Percentiles rank a stretch among this genome's conserved stretches.
Conservation (phyloP, 2,113 vertebrate species). For the Scortum barcoo region DNA sequence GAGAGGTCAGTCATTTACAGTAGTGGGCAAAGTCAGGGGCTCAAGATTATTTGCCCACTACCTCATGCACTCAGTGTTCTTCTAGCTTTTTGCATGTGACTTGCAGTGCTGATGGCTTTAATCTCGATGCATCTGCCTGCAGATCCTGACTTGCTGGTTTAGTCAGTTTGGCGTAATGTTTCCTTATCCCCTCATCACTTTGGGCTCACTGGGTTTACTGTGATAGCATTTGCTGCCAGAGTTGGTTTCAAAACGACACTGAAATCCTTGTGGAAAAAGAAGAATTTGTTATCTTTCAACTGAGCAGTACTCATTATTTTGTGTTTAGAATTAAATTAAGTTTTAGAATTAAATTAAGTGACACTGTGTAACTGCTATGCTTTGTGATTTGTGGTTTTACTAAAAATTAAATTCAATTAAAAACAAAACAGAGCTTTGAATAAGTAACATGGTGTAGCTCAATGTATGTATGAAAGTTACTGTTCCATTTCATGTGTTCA, state of each 20-base stretch:
- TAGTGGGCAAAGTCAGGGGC: neutral
- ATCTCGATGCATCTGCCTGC: conserved; percentile 30
- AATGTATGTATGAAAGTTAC: conserved; percentile 7
- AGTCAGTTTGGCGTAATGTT: conserved; percentile 53
- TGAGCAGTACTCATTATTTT: neutral
- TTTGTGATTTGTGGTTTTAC: neutral
- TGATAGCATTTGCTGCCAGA: neutral
- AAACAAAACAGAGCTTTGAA: neutral
- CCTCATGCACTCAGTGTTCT: neutral
- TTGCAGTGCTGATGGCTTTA: neutral
- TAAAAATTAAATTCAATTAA: neutral
- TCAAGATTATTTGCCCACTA: neutral
- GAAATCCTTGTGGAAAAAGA: neutral
- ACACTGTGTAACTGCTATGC: neutral
- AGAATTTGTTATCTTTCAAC: neutral
- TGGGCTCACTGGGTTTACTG: conserved; percentile 21
- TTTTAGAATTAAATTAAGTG: neutral
- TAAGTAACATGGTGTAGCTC: neutral
- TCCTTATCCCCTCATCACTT: conserved; percentile 8
- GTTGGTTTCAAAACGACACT: conserved; percentile 5
- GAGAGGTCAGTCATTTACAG: neutral
- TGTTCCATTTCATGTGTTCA: neutral
- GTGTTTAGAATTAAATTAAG: neutral
- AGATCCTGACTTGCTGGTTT: conserved; percentile 74
- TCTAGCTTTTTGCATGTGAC: conserved; percentile 10